Base-by-base conservation (phyloP, 1,140 invertebrate species). In the Calephelis virginiensis region DNA sequence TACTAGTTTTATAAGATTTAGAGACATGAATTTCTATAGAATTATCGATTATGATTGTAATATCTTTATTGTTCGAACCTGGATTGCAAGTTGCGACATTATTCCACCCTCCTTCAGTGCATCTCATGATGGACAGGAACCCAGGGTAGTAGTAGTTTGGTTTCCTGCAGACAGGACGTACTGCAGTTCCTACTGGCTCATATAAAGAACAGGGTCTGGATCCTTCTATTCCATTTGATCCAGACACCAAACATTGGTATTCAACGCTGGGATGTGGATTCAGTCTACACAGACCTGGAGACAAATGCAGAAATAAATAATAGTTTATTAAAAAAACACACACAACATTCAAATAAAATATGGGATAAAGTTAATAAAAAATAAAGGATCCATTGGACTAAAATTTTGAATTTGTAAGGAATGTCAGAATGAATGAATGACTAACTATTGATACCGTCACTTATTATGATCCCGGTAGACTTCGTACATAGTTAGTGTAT, bases 41-140 rank as follows among this genome's bases (percentile, higher is more conserved):
- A 17, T 53, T 17, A 11, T 53, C 17, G 17, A 53, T 17, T 11
- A 17, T 53, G 11, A 53, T 53, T 28, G 14, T 9, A 50, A 53
- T 53, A 53, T 53, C 50, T 10, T 28, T 53, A 1, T 5, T 17
- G 10, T 53, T 28, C 71, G 68, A 14, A 82, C 77, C 76, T 70
- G 78, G 73, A 43, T 62, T 46, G 49, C 78, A 81, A 4, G 49
- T 70, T 1, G 77, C 76, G 47, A 77, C 71, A 63, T 79, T 75
- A 69, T 82, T 80, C 86, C 86, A 89, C 50, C 70, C 71, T 53
- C 82, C 83, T 17, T 82, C 76, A 8, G 70, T 63, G 70, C 88
- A 89, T 13, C 63, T 66, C 82, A 84, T 84, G 17, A 71, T 68
- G 1, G 67, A 60, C 0, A 81, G 67, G 0, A 68, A 62, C 0